These are phyloP conservation scores for Trachops cirrhosus DNA, from an alignment of 2,797 vertebrate genomes.

Conservation along the genomic window DNA sequence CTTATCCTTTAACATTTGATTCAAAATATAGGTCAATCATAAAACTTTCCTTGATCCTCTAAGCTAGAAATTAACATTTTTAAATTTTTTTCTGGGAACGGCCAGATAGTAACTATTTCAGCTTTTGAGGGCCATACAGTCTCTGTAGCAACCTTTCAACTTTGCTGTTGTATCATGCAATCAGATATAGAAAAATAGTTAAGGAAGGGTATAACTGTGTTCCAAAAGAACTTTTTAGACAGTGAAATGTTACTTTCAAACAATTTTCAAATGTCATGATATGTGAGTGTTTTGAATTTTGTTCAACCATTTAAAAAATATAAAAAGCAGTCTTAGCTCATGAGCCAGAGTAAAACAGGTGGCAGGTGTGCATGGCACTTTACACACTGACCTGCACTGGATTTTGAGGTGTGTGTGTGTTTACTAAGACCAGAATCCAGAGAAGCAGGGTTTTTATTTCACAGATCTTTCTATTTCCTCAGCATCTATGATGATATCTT, in stretches of 20 bases:
- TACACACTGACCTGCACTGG: background rate
- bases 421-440: background rate
- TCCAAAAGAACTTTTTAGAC: background rate
- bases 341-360: background rate
- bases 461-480: background rate
- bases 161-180: background rate
- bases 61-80: background rate
- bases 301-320: background rate
- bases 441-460: background rate
- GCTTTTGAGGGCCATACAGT: background rate
- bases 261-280: background rate
- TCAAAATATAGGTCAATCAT: background rate
- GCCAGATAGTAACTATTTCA: background rate
- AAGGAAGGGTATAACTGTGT: background rate
- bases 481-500: background rate
- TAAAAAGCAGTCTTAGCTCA: background rate
- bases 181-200: background rate
- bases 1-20: background rate
- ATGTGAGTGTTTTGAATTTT: conserved; percentile 15
- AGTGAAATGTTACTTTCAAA: background rate
- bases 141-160: background rate
- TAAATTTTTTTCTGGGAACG: background rate
- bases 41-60: background rate
- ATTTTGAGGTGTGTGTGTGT: background rate
- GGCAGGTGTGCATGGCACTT: background rate